Percentiles rank a stretch among this genome's conserved stretches.
These are phyloP conservation scores for Odocoileus hemionus DNA, from an alignment of 2,113 vertebrate genomes.

Conservation along the genomic window DNA sequence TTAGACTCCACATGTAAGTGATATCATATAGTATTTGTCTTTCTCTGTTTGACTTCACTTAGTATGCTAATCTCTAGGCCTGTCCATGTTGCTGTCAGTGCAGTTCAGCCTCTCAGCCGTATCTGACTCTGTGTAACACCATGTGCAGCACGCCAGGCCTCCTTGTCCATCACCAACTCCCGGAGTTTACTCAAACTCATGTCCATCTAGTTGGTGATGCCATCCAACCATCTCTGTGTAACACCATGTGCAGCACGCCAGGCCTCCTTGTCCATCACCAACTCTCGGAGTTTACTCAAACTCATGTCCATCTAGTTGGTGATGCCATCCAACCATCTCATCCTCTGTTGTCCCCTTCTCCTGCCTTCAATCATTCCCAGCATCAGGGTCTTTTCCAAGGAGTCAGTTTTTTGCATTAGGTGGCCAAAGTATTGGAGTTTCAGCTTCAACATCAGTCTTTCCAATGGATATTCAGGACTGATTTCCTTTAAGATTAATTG, in stretches of 20 bases:
- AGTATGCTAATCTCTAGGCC: neutral
- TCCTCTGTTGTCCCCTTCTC: neutral
- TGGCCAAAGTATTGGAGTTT: neutral
- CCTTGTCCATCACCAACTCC: neutral
- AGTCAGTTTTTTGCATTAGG: neutral
- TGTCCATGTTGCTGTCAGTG: neutral
- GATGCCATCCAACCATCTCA: neutral
- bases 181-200: neutral
- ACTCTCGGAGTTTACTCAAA: neutral
- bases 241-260: too few species aligned
- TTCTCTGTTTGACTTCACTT: neutral
- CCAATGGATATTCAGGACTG: neutral
- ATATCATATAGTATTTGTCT: neutral
- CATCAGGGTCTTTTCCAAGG: neutral
- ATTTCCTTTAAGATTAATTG: neutral
- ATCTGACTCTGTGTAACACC: neutral
- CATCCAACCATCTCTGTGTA: neutral
- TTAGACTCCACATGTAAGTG: neutral
- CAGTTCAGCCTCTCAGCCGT: neutral
- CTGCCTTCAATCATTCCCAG: neutral
- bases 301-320: rapidly evolving
- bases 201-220: rapidly evolving
- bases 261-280: neutral
- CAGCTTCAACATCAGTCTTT: neutral
- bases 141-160: too few species aligned